These are phyloP conservation scores for Dicerorhinus sumatrensis DNA, from an alignment of 2,113 vertebrate species.

Conservation along the genomic window DNA sequence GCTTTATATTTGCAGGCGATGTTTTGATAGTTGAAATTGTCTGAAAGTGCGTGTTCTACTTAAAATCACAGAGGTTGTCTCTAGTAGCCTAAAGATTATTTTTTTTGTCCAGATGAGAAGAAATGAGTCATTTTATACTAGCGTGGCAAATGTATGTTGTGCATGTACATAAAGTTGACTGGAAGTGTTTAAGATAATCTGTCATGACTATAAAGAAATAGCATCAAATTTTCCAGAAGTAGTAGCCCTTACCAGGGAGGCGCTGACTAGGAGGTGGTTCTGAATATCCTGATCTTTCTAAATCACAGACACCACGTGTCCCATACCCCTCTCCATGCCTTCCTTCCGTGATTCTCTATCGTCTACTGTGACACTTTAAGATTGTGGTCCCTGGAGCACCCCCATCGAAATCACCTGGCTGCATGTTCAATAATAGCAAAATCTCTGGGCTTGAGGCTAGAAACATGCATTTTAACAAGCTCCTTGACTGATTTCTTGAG, in stretches of 20 bases:
- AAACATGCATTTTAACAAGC: not conserved
- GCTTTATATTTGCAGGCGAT: not conserved
- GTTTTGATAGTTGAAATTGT: not conserved
- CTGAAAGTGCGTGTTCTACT: not conserved
- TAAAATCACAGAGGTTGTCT: not conserved
- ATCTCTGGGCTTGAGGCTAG: not conserved
- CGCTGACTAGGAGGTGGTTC: not conserved
- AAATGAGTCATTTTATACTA: constrained; percentile 9
- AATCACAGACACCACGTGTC: not conserved
- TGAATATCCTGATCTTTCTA: not conserved
- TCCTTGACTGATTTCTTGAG: not conserved
- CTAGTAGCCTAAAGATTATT: not conserved
- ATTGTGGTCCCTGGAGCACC: not conserved
- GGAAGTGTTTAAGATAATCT: not conserved
- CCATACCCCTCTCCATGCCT: rapidly evolving
- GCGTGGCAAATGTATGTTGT: not conserved
- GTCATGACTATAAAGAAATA: not conserved
- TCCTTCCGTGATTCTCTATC: rapidly evolving
- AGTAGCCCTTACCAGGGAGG: not conserved
- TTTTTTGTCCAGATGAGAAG: constrained; percentile 33
- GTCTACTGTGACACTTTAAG: not conserved
- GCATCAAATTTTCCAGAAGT: not conserved
- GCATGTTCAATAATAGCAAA: not conserved
- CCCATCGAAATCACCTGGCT: not conserved
- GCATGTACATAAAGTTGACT: not conserved